Evolutionary conservation across 53 echinoderm and acorn worm species (phyloP).

Genomic region (Luidia sarsii): DNA sequence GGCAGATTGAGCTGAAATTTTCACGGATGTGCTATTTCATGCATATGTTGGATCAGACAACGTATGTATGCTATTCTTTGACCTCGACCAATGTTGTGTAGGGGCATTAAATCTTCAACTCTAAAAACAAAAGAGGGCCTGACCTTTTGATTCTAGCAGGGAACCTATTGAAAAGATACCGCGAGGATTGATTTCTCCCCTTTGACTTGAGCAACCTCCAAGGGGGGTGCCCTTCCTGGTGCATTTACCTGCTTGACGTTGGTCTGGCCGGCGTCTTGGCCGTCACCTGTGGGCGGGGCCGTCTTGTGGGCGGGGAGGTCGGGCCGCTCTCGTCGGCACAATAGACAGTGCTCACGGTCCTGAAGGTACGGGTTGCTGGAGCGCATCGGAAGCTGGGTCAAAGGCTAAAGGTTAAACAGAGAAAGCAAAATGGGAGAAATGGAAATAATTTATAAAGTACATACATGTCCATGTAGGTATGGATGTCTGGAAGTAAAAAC

Average conservation of each 20-base stretch:
- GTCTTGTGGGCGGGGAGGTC: conserved; percentile 80
- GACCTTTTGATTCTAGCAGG: too few species aligned
- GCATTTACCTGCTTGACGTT: conserved; percentile 75
- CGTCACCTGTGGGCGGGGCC: conserved; percentile 43
- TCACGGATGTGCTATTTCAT: too few species aligned
- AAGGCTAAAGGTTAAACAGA: conserved; percentile 65
- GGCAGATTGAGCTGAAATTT: too few species aligned
- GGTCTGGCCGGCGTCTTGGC: conserved; percentile 75
- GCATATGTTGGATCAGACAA: too few species aligned
- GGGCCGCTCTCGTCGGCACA: conserved; percentile 89
- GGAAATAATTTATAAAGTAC: background rate
- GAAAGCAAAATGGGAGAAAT: background rate
- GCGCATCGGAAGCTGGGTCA: conserved; percentile 82
- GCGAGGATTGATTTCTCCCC: too few species aligned
- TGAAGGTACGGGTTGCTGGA: conserved; percentile 69
- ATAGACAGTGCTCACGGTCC: conserved; percentile 92
- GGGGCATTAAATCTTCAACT: too few species aligned
- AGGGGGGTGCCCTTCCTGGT: too few species aligned
- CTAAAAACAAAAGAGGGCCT: too few species aligned
- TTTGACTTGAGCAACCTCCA: too few species aligned
- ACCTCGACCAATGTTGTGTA: too few species aligned
- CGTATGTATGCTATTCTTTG: too few species aligned
- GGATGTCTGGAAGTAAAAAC: background rate
- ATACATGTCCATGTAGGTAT: background rate
- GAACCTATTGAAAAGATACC: too few species aligned